Conservation (phyloP, 2,113 vertebrate species). For the Spheniscus mendiculus region DNA sequence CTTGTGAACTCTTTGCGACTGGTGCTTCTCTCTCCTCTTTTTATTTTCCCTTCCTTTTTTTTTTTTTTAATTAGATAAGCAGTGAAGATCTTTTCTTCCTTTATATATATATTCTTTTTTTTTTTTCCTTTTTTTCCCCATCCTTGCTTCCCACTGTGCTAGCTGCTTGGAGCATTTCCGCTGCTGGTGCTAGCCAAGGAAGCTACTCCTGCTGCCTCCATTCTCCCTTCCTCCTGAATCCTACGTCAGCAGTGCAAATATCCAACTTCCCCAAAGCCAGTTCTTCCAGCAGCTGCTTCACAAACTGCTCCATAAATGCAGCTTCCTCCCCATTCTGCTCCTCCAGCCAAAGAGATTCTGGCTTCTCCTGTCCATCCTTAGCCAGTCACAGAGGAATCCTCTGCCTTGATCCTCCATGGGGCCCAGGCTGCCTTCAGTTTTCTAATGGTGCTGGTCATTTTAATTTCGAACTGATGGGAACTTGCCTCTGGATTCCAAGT, state of each 20-base stretch:
- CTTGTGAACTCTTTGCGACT: conserved; percentile 15
- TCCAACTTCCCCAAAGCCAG: not conserved
- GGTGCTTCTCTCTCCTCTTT: conserved; percentile 40
- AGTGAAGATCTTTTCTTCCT: conserved; percentile 25
- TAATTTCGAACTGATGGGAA: conserved; percentile 25
- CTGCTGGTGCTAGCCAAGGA: conserved; percentile 33
- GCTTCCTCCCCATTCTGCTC: not conserved
- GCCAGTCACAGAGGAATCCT: not conserved
- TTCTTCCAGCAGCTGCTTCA: conserved; percentile 41
- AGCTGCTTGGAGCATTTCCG: conserved; percentile 11
- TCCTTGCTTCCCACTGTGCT: conserved; percentile 5
- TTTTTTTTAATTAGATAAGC: conserved; percentile 9
- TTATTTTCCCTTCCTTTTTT: conserved; percentile 8
- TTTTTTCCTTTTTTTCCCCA: not conserved
- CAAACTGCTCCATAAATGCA: not conserved
- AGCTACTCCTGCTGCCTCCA: conserved; percentile 6
- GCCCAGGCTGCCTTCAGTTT: not conserved
- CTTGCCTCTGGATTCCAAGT: conserved; percentile 12
- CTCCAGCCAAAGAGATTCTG: conserved; percentile 34
- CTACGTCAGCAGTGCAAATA: conserved; percentile 23
- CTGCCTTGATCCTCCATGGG: not conserved
- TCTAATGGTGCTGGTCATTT: conserved; percentile 28
- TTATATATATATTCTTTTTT: not conserved
- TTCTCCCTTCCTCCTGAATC: conserved; percentile 34
- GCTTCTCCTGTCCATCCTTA: conserved; percentile 36